Evolutionary conservation across 2,113 vertebrate genomes (phyloP).

Genomic region (Mohoua ochrocephala): DNA sequence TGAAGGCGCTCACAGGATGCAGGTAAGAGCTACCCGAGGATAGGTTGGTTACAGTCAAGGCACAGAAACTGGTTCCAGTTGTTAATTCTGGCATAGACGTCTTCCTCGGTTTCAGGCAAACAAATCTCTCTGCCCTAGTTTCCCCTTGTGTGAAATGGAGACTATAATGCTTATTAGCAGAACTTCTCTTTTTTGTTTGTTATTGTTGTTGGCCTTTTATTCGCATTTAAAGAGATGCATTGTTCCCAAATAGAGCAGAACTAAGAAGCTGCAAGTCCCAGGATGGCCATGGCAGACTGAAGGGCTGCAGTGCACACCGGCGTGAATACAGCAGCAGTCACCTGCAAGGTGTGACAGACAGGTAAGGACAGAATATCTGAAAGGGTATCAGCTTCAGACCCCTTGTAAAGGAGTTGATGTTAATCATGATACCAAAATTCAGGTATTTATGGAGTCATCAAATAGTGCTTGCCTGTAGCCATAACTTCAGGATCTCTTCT

Average conservation of each 20-base stretch:
- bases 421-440: background rate
- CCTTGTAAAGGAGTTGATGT: background rate
- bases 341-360: background rate
- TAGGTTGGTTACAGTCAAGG: background rate
- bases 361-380: background rate
- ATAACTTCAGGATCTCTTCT: background rate
- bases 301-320: background rate
- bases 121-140: background rate
- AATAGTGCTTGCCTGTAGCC: background rate
- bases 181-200: background rate
- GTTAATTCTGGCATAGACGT: background rate
- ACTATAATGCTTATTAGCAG: background rate
- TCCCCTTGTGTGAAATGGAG: background rate
- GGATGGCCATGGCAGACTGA: background rate
- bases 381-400: background rate
- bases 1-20: background rate
- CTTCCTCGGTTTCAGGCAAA: background rate
- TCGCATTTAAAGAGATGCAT: background rate
- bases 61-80: background rate
- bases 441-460: background rate
- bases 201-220: background rate
- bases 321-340: background rate
- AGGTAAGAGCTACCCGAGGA: background rate
- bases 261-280: background rate
- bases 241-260: background rate